Conservation (phyloP, 1,140 invertebrate species). For the Amyelois transitella region DNA sequence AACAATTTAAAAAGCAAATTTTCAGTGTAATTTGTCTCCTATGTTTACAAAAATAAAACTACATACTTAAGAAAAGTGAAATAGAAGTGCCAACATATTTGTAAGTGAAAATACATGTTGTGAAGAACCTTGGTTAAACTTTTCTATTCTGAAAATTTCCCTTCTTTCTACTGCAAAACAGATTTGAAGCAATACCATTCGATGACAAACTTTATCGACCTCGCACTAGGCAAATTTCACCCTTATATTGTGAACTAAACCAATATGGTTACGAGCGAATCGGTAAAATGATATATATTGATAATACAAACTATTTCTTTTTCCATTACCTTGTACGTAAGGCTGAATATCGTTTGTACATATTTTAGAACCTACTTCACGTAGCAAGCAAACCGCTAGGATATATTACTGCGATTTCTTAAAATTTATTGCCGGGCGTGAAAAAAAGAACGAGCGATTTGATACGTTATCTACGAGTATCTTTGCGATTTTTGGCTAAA, state of each 20-base stretch:
- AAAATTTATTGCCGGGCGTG: constrained; percentile 26
- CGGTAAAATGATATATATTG: neutral
- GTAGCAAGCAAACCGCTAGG: constrained; percentile 33
- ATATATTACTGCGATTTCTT: constrained; percentile 33
- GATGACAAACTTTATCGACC: neutral
- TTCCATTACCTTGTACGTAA: neutral
- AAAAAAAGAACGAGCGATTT: constrained; percentile 27
- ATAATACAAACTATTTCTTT: neutral
- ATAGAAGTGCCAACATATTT: neutral
- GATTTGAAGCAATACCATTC: neutral
- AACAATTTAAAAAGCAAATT: too few species aligned
- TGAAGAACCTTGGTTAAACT: neutral
- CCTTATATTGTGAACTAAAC: neutral
- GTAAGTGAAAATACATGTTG: neutral
- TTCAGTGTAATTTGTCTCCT: too few species aligned
- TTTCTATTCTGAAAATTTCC: neutral
- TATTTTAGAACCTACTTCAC: constrained; percentile 31
- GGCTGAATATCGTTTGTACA: constrained; percentile 27
- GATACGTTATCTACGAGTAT: constrained; percentile 23
- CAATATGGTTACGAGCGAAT: neutral
- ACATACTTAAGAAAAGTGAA: neutral
- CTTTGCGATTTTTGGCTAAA: constrained; percentile 16
- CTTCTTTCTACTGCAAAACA: neutral
- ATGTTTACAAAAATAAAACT: too few species aligned
- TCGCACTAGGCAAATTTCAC: neutral